Conservation (phyloP, 1,140 invertebrate species). For the Globodera ellingtonae region DNA sequence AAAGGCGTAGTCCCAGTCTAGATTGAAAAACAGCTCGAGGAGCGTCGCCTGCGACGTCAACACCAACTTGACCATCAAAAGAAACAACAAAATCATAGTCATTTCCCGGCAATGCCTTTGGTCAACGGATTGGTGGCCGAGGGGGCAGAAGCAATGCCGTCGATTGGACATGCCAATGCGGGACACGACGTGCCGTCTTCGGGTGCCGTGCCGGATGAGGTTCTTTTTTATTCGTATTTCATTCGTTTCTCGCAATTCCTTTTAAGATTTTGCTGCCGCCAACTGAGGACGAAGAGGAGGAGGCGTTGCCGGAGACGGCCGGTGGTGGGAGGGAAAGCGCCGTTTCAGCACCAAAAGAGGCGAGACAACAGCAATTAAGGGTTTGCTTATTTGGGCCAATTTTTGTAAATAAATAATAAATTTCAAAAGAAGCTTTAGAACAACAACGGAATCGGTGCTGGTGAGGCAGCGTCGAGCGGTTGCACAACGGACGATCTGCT, state of each 20-base stretch:
- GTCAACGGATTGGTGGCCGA: background rate
- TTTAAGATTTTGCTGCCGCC: background rate
- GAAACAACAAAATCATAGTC: conserved; percentile 2
- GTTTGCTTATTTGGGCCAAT: too few relatives aligned
- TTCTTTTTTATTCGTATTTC: background rate
- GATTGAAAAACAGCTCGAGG: background rate
- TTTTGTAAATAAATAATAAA: too few relatives aligned
- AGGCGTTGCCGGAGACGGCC: background rate
- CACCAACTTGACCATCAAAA: conserved; percentile 9
- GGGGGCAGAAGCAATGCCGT: too few relatives aligned
- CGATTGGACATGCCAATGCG: background rate
- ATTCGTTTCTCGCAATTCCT: background rate
- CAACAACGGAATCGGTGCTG: background rate
- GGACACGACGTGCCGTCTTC: background rate
- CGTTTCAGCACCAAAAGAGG: background rate
- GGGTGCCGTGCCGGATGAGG: background rate
- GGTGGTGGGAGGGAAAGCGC: background rate
- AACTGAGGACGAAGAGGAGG: background rate
- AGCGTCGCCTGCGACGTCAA: background rate
- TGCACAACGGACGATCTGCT: conserved; percentile 2
- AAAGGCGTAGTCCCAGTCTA: too few relatives aligned
- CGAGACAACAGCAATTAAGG: too few relatives aligned
- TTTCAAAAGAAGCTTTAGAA: background rate
- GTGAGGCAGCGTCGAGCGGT: background rate
- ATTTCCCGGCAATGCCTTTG: background rate